Percentiles rank a stretch among this genome's conserved stretches.
phyloP scores from a whole-genome alignment of 2,888 invertebrate genomes.

The Mimachlamys varia region DNA sequence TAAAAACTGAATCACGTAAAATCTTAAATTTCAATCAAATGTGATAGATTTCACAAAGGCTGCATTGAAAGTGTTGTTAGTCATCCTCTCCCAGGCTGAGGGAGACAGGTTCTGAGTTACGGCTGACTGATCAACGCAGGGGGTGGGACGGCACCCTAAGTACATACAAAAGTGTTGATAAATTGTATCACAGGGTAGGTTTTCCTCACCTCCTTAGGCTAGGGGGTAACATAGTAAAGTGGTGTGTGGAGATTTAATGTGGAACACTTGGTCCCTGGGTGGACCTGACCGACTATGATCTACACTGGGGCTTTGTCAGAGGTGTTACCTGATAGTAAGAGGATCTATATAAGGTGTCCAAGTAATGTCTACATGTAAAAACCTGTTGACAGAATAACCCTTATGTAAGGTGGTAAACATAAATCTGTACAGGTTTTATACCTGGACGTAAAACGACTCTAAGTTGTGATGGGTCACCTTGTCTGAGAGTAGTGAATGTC shows the following conservation, averaged over 20 bases:
- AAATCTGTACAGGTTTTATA: neutral
- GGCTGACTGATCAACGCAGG: neutral
- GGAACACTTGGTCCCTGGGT: neutral
- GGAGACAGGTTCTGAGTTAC: neutral
- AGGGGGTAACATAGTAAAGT: neutral
- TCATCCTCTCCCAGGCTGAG: neutral
- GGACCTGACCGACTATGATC: neutral
- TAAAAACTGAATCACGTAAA: neutral
- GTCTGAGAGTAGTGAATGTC: neutral
- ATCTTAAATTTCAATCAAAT: slow-evolving; percentile 13
- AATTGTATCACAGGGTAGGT: neutral
- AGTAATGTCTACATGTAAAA: neutral
- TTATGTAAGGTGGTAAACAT: neutral
- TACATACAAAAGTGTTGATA: neutral
- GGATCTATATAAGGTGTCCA: neutral
- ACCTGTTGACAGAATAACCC: slow-evolving; percentile 22
- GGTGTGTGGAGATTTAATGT: slow-evolving; percentile 8
- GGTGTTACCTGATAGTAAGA: neutral
- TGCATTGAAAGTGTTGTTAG: neutral
- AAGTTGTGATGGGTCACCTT: neutral
- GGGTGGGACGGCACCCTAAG: slow-evolving; percentile 7
- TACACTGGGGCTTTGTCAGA: slow-evolving; percentile 4
- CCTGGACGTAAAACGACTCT: slow-evolving; percentile 20
- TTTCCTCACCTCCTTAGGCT: slow-evolving; percentile 1
- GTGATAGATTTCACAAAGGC: neutral